Conservation (phyloP, 1,140 invertebrate species). For the Drosophila aff. region DNA sequence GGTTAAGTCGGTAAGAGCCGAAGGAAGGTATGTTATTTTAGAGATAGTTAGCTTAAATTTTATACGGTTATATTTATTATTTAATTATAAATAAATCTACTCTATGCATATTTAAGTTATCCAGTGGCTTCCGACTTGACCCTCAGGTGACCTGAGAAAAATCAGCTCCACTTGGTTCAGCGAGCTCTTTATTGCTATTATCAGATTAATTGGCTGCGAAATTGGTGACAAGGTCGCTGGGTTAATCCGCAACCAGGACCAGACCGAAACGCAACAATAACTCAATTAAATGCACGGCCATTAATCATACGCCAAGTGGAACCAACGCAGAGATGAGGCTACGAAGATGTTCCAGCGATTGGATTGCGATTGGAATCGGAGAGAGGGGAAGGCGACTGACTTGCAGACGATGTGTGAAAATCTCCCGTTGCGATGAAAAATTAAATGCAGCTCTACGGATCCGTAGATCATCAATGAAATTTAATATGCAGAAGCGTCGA, state of each 20-base stretch:
- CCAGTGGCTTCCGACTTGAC: not conserved
- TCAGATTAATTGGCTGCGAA: slow-evolving; percentile 24
- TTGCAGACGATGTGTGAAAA: slow-evolving; percentile 75
- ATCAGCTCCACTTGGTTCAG: not conserved
- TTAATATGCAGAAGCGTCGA: slow-evolving; percentile 68
- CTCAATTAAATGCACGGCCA: slow-evolving; percentile 74
- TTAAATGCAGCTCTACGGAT: slow-evolving; percentile 79
- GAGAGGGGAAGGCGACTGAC: not conserved
- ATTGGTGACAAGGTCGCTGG: slow-evolving; percentile 75
- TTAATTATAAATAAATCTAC: no score
- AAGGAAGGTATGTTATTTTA: not conserved
- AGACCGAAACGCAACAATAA: slow-evolving; percentile 61
- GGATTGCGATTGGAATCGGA: slow-evolving; percentile 14
- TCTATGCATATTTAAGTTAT: no score
- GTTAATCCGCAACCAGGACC: slow-evolving; percentile 61
- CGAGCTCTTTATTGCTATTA: slow-evolving; percentile 12
- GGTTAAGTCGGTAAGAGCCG: not conserved
- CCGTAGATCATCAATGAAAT: slow-evolving; percentile 83
- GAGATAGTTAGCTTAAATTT: not conserved
- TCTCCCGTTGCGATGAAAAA: slow-evolving; percentile 81
- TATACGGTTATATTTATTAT: not conserved
- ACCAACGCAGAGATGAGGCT: slow-evolving; percentile 19
- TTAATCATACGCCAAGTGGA: slow-evolving; percentile 76
- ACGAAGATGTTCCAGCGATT: slow-evolving; percentile 21
- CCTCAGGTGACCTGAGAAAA: not conserved